phyloP scores from a whole-genome alignment of 2,113 vertebrate genomes.

The Ranitomeya variabilis region DNA sequence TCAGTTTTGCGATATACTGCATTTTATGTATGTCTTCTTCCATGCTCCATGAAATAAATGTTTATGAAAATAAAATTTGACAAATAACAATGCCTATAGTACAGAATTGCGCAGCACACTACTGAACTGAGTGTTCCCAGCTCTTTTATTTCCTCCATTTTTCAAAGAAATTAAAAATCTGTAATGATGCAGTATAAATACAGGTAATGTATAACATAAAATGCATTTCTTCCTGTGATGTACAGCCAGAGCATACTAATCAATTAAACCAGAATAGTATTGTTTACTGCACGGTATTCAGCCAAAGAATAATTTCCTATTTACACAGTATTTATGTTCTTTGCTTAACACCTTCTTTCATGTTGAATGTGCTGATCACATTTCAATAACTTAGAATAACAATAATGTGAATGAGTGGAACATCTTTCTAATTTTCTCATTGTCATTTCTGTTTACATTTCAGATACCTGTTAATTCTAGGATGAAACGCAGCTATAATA shows the following conservation, averaged over 20 bases:
- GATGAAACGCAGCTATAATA: neutral
- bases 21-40: too few species aligned
- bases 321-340: constrained; percentile 31
- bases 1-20: too few species aligned
- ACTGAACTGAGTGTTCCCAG: neutral
- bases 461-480: neutral
- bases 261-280: constrained; percentile 12
- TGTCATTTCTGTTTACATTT: constrained; percentile 5
- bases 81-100: neutral
- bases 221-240: constrained; percentile 1
- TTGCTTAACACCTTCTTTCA: constrained; percentile 16
- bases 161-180: constrained; percentile 26
- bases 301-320: neutral
- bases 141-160: constrained; percentile 7
- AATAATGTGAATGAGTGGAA: neutral
- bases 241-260: neutral
- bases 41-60: neutral
- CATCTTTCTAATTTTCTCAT: neutral
- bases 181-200: constrained; percentile 2
- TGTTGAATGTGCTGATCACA: constrained; percentile 32
- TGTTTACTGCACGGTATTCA: neutral
- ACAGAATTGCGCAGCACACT: neutral
- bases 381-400: constrained; percentile 7
- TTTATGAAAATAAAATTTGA: neutral
- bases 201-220: constrained; percentile 20